Evolutionary conservation across 2,113 vertebrate species (phyloP).

Genomic region (Sorex fumeus): DNA sequence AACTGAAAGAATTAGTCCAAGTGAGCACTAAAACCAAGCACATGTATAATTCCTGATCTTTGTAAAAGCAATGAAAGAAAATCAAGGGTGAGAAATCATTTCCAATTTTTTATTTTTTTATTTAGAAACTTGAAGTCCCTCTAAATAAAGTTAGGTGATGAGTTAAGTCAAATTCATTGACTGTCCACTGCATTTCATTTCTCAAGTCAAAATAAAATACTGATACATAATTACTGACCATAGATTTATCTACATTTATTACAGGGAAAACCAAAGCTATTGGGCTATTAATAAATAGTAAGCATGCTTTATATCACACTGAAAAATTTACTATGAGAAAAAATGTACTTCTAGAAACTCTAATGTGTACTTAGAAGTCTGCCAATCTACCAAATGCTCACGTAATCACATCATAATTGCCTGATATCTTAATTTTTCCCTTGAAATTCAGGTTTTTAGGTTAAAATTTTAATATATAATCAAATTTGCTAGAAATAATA

Average conservation of each 20-base stretch:
- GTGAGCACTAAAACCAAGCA: no score
- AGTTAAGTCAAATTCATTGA: background rate
- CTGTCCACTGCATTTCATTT: background rate
- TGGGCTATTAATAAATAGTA: background rate
- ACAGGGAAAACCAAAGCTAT: background rate
- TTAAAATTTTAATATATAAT: background rate
- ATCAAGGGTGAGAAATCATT: background rate
- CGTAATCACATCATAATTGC: background rate
- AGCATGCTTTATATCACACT: background rate
- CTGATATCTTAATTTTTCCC: background rate
- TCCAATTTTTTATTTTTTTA: background rate
- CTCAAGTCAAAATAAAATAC: background rate
- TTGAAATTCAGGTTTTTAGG: background rate
- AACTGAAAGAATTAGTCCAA: no score
- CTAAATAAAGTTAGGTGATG: background rate
- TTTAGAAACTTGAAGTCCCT: background rate
- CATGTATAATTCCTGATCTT: no score
- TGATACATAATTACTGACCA: background rate
- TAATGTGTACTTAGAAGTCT: background rate
- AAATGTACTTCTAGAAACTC: background rate
- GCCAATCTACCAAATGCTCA: background rate
- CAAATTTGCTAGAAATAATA: background rate
- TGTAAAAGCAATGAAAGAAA: no score
- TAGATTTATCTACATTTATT: background rate
- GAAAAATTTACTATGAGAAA: background rate